A percentile compares a stretch with the other conserved stretches of the same genome.
Conservation (phyloP, 92 coral and sea anemone genomes). For the Diadumene lineata region DNA sequence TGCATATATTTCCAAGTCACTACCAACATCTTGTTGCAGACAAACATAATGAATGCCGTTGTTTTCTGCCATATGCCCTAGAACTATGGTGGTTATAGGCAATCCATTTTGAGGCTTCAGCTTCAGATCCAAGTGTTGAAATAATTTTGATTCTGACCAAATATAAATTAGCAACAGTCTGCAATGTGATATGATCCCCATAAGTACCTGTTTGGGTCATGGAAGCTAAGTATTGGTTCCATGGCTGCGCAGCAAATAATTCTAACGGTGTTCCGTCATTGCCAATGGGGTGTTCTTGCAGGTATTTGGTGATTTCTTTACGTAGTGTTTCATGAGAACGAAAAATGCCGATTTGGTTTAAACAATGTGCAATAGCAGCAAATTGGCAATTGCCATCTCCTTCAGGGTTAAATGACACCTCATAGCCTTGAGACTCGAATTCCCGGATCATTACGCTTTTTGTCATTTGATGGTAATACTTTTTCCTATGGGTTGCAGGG, state of each 20-base stretch:
- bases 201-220: constrained; percentile 39
- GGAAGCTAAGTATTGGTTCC: constrained; percentile 27
- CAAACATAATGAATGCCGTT: constrained; percentile 29
- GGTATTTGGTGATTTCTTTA: constrained; percentile 20
- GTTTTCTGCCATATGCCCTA: constrained; percentile 21
- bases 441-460: constrained; percentile 5
- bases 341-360: constrained; percentile 19
- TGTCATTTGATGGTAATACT: background rate
- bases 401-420: constrained; percentile 10
- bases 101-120: constrained; percentile 27
- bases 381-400: constrained; percentile 46
- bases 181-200: constrained; percentile 52
- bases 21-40: background rate
- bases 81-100: constrained; percentile 20
- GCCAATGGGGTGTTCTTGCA: constrained; percentile 10
- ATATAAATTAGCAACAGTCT: constrained; percentile 38
- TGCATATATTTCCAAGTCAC: background rate
- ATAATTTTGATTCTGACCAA: background rate
- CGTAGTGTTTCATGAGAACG: constrained; percentile 19
- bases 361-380: constrained; percentile 6
- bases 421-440: background rate
- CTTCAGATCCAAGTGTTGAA: constrained; percentile 8
- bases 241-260: constrained; percentile 1
- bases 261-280: constrained; percentile 19
- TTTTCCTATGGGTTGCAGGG: background rate